Base-by-base conservation (phyloP, 1,140 invertebrate genomes). In the Leucophenga varia region DNA sequence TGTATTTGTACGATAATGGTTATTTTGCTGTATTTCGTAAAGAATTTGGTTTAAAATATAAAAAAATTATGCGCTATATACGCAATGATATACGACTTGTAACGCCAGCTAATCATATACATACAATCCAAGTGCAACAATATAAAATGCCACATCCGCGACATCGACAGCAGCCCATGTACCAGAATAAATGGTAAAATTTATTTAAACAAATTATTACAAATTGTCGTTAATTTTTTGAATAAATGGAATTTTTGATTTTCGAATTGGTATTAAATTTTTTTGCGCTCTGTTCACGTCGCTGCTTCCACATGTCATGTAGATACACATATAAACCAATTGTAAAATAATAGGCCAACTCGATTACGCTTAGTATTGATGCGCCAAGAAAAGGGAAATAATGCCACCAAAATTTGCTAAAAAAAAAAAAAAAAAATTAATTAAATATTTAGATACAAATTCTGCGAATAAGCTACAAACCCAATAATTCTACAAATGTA, bases 311-410 rank as follows among this genome's bases (percentile, higher is more conserved):
- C 8, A 57, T 21, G 6, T 13, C 38, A n/a, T 25, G 49, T 5
- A 70, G 39, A 43, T 68, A 54, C 9, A 59, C 49, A 47, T 56
- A 72, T 0, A 73, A 46, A 4, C 70, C 70, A 43, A 76, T 57
- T 2, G 75, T 70, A 14, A 70, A 72, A 44, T 69, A 76, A 46
- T 77, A 77, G 32, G 69, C 31, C 9, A 77, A 17, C 43, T 77
- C 76, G 10, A 76, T 49, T 3, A 55, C 63, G 40, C 75, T 76
- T 0, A 77, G 57, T 0, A 76, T 45, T 4, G 76, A 77, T 35
- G 68, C 72, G 9, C 76, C 76, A 3, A 77, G 36, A 47, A 76
- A 77, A 77, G 50, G 0, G 74, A 74, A 30, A 75, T 69, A 19
- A 77, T 65, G 16, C 76, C 75, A 20, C 76, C 76, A 43, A 77